phyloP scores from a whole-genome alignment of 2,888 invertebrate genomes.

The Polydrusus tereticollis region DNA sequence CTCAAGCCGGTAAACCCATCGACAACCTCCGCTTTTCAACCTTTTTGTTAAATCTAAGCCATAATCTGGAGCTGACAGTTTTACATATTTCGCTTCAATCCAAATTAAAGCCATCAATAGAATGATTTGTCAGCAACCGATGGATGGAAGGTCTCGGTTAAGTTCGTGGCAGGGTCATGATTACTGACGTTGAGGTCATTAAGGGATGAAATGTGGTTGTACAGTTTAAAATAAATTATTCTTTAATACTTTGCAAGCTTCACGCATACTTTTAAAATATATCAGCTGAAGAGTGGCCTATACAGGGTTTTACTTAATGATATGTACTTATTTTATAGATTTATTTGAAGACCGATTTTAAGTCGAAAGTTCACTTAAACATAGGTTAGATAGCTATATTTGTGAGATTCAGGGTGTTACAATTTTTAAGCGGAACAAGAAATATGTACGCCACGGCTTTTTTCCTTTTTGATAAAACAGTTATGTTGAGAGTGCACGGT shows the following conservation, averaged over 20 bases:
- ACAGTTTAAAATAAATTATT: not conserved
- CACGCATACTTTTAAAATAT: too few species aligned
- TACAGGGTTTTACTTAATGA: too few species aligned
- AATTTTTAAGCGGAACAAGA: too few species aligned
- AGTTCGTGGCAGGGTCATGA: slow-evolving; percentile 13
- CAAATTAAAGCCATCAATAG: slow-evolving; percentile 59
- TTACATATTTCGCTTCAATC: slow-evolving; percentile 58
- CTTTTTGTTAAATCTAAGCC: slow-evolving; percentile 36
- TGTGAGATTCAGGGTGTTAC: too few species aligned
- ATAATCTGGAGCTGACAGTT: slow-evolving; percentile 60
- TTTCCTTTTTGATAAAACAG: too few species aligned
- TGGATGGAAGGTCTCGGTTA: slow-evolving; percentile 16
- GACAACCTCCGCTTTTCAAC: not conserved
- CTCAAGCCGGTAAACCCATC: not conserved
- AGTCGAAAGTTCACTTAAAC: too few species aligned
- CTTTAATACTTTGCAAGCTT: not conserved
- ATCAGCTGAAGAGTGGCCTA: too few species aligned
- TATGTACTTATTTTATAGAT: too few species aligned
- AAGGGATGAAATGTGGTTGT: not conserved
- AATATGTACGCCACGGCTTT: too few species aligned
- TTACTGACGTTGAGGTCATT: slow-evolving; percentile 9
- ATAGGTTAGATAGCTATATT: too few species aligned
- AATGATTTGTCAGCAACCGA: slow-evolving; percentile 23
- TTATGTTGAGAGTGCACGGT: too few species aligned
- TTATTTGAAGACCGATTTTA: too few species aligned